A percentile compares a stretch with the other conserved stretches of the same genome.
These are phyloP conservation scores for Taeniopygia guttata DNA, from an alignment of 2,797 vertebrate species.

Conservation along the genomic window DNA sequence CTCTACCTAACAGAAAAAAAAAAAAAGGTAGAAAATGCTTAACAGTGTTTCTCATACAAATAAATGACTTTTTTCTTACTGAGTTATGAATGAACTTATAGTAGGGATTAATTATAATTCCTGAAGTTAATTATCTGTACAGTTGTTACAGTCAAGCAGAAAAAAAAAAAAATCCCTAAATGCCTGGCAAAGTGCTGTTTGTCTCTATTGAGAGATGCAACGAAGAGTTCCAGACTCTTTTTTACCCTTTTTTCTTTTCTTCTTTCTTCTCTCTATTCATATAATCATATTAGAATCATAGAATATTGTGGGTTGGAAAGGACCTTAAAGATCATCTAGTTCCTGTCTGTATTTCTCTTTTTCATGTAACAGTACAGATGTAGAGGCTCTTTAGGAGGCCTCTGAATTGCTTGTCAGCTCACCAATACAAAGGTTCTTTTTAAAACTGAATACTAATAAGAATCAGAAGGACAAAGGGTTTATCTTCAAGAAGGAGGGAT, in stretches of 20 bases:
- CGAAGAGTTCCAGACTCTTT: not conserved
- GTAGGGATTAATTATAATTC: not conserved
- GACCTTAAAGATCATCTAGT: not conserved
- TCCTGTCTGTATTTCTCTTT: not conserved
- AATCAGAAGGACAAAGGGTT: not conserved
- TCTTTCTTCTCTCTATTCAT: not conserved
- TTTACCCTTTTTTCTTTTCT: too few species aligned
- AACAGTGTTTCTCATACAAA: not conserved
- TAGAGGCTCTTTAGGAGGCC: not conserved
- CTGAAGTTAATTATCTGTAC: not conserved
- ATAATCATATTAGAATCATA: not conserved
- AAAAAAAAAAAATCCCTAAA: fast-evolving
- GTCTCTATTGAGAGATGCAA: not conserved
- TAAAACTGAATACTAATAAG: not conserved
- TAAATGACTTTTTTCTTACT: not conserved
- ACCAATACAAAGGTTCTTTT: not conserved
- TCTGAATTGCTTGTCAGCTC: not conserved
- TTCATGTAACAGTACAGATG: not conserved
- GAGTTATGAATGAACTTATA: not conserved
- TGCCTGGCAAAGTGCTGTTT: not conserved
- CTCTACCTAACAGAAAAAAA: not conserved
- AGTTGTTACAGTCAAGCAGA: not conserved
- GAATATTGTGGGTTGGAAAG: not conserved
- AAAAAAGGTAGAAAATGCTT: not conserved
- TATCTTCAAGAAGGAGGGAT: not conserved